phyloP scores from a whole-genome alignment of 2,113 vertebrate species.

The Carlito syrichta region DNA sequence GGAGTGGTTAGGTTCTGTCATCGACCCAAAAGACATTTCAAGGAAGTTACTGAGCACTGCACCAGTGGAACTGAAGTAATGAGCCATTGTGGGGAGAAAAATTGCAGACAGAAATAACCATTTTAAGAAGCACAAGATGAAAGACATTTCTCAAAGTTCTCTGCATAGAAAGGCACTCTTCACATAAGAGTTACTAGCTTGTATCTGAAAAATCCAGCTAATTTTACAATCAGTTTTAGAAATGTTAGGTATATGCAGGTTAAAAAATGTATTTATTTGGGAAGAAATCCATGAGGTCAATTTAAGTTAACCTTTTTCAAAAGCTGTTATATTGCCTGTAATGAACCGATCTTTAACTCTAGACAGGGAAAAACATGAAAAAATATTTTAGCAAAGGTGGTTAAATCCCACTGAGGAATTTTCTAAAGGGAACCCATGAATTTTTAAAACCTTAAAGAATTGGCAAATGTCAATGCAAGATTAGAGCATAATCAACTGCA shows the following conservation, averaged over 20 bases:
- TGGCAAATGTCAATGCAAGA: not conserved
- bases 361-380: slow-evolving; percentile 20
- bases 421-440: not conserved
- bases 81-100: not conserved
- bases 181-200: not conserved
- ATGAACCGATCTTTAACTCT: not conserved
- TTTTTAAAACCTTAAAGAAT: slow-evolving; percentile 4
- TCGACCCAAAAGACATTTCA: slow-evolving; percentile 21
- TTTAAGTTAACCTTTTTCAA: slow-evolving; percentile 36
- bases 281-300: slow-evolving; percentile 34
- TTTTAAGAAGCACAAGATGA: not conserved
- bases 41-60: not conserved
- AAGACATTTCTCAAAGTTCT: not conserved
- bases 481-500: not conserved
- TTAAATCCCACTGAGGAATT: not conserved
- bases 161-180: not conserved
- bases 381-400: slow-evolving; percentile 7
- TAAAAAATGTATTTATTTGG: slow-evolving; percentile 39
- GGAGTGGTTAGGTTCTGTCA: not conserved
- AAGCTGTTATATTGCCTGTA: not conserved
- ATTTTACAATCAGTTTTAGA: not conserved
- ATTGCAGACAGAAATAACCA: slow-evolving; percentile 1
- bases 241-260: not conserved
- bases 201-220: not conserved
- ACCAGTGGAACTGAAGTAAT: not conserved